Percentiles rank a stretch among this genome's conserved stretches.
These are phyloP conservation scores for Zapus hudsonius DNA, from an alignment of 2,113 vertebrate species.

Conservation along the genomic window DNA sequence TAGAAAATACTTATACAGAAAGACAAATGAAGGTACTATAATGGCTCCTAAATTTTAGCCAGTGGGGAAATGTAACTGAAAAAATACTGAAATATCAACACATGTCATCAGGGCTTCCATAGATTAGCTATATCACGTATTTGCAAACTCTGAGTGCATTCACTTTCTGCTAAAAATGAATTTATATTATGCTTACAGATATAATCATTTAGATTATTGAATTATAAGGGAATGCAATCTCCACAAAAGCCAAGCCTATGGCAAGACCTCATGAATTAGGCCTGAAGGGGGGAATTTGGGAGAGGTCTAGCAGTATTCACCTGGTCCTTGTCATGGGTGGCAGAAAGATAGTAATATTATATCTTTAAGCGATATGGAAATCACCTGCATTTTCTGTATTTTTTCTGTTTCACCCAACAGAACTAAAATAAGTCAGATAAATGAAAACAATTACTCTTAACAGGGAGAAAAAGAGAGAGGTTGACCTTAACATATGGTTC, in stretches of 20 bases:
- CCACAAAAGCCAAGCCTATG: neutral
- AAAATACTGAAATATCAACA: neutral
- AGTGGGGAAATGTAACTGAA: constrained; percentile 4
- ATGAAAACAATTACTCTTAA: neutral
- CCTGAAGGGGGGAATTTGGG: rapidly evolving
- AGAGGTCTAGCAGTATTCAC: neutral
- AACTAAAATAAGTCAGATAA: neutral
- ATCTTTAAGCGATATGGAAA: neutral
- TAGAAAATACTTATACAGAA: constrained; percentile 2
- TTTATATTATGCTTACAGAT: constrained; percentile 39
- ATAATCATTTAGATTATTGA: neutral
- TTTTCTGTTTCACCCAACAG: constrained; percentile 1
- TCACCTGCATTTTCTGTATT: neutral
- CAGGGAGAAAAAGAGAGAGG: neutral
- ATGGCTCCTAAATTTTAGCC: neutral
- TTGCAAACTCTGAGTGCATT: neutral
- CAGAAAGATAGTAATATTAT: neutral
- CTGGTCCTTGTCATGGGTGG: neutral
- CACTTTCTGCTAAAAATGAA: neutral
- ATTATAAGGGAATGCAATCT: constrained; percentile 27
- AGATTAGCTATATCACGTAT: neutral
- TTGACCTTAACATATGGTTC: neutral
- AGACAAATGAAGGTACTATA: neutral
- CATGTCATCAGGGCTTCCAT: neutral
- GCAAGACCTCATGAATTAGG: neutral